These are phyloP conservation scores for Pogona vitticeps DNA, from an alignment of 2,113 vertebrate genomes.

Conservation along the genomic window DNA sequence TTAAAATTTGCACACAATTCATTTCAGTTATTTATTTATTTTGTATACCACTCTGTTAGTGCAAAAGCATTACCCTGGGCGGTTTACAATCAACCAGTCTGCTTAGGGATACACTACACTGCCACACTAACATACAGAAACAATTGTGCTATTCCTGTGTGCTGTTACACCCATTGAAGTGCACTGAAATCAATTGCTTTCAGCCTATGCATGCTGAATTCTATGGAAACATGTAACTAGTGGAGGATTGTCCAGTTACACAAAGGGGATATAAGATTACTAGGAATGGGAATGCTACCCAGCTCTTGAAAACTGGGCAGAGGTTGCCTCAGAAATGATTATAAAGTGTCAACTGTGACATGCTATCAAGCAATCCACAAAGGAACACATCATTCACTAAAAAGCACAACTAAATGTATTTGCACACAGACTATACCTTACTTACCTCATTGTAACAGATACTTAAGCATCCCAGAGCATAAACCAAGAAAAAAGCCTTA, in stretches of 20 bases:
- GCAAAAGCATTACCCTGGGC: too few relatives aligned
- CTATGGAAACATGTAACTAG: background rate
- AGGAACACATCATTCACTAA: background rate
- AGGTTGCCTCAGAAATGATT: background rate
- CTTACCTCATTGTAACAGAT: slow-evolving; percentile 86
- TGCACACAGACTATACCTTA: slow-evolving; percentile 60
- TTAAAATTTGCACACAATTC: background rate
- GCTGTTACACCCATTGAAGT: background rate
- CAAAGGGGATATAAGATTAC: background rate
- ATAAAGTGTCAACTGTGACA: background rate
- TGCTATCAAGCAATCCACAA: background rate
- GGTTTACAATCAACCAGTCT: too few relatives aligned
- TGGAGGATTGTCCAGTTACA: background rate
- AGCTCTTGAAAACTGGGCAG: background rate
- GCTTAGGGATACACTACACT: too few relatives aligned
- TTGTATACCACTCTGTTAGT: too few relatives aligned
- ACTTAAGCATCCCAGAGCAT: slow-evolving; percentile 89
- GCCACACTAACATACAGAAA: too few relatives aligned
- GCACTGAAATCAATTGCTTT: background rate
- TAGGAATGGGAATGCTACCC: background rate
- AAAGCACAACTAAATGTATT: background rate
- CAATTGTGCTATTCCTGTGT: background rate
- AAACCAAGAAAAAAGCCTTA: slow-evolving; percentile 96
- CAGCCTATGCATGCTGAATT: background rate
- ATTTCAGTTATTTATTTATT: too few relatives aligned